Evolutionary conservation across 2,888 invertebrate genomes (phyloP).

Genomic region (Dicroscelio sp.): DNA sequence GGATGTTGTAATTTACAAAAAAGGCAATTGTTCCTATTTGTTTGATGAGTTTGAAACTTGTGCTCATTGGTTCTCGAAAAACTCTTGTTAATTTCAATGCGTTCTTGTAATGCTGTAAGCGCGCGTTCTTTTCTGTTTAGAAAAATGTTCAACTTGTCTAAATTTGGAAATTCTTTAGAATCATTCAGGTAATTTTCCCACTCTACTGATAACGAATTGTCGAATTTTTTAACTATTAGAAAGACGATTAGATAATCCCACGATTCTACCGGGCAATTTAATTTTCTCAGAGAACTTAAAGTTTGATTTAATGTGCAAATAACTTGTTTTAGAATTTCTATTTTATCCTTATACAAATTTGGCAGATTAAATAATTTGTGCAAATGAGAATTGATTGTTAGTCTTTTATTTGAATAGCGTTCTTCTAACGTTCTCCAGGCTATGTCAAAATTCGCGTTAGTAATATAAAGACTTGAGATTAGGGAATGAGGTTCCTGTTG

Average conservation of each 20-base stretch:
- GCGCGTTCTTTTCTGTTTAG: not conserved
- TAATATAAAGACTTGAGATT: not conserved
- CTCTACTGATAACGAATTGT: not conserved
- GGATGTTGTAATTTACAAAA: not conserved
- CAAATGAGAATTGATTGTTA: not conserved
- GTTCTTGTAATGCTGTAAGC: too few relatives aligned
- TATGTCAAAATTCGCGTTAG: not conserved
- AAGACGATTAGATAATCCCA: too few relatives aligned
- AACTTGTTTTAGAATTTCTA: too few relatives aligned
- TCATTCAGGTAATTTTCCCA: not conserved
- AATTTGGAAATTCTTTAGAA: not conserved
- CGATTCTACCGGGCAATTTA: too few relatives aligned
- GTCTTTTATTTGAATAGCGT: not conserved
- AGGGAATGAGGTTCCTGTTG: not conserved
- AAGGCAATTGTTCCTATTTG: not conserved
- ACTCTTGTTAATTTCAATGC: too few relatives aligned
- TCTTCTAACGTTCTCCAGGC: not conserved
- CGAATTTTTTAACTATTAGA: too few relatives aligned
- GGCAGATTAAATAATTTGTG: not conserved
- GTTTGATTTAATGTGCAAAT: too few relatives aligned
- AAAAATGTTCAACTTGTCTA: not conserved
- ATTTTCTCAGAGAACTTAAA: too few relatives aligned
- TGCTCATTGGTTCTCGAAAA: not conserved
- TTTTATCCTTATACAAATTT: not conserved
- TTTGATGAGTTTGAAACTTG: not conserved